phyloP scores from a whole-genome alignment of 2,797 vertebrate species.

The Sebastes elongatus region DNA sequence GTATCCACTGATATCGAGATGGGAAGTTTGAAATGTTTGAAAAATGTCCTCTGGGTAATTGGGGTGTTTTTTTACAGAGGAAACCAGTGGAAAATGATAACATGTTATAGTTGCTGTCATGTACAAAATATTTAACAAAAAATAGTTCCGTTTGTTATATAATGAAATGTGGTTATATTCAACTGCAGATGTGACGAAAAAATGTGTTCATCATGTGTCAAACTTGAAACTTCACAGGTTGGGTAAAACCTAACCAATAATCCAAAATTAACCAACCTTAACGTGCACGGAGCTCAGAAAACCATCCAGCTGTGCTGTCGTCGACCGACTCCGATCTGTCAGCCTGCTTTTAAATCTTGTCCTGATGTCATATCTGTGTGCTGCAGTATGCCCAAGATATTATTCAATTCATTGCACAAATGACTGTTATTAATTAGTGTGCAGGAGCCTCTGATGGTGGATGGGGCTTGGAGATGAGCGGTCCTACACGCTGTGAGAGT shows the following conservation, averaged over 20 bases:
- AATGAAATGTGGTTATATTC: neutral
- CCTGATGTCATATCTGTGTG: constrained; percentile 9
- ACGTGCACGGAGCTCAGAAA: neutral
- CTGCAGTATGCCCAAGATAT: constrained; percentile 15
- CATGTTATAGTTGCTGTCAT: neutral
- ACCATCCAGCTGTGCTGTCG: neutral
- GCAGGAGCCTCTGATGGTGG: constrained; percentile 27
- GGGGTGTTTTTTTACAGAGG: neutral
- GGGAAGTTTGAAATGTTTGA: neutral
- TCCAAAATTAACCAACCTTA: neutral
- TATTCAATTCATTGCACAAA: constrained; percentile 36
- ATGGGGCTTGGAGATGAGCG: constrained; percentile 9
- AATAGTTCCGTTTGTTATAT: neutral
- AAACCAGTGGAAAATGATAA: neutral
- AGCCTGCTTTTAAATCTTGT: constrained; percentile 20
- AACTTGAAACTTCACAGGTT: neutral
- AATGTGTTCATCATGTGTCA: neutral
- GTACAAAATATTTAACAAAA: neutral
- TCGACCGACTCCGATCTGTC: neutral
- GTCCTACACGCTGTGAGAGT: neutral
- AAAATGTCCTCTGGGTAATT: neutral
- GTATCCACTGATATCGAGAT: neutral
- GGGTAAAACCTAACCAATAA: neutral
- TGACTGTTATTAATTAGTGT: constrained; percentile 49
- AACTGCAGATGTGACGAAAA: neutral